Base-by-base conservation (phyloP, 2,113 vertebrate species). In the Falco punctatus region DNA sequence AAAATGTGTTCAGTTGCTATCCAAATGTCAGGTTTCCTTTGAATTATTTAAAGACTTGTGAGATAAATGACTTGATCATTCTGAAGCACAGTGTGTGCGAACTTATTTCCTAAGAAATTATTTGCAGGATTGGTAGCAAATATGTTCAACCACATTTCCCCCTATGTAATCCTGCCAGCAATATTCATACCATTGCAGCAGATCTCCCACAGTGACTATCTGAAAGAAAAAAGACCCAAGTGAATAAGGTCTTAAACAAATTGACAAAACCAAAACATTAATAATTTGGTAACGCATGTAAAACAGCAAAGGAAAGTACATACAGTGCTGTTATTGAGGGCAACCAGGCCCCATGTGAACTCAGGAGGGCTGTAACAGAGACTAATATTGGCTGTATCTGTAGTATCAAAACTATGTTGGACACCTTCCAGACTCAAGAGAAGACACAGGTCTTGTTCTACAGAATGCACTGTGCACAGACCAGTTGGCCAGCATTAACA, bases 21-120 rank as follows among this genome's bases (percentile, higher is more conserved):
- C 66, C 21, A 87, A 91, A 94, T 79, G 70, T 82, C 77, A 79
- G 21, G 20, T 75, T 95, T 89, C 48, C 78, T 89, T 38, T 90
- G 73, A 94, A 95, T 94, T 92, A 95, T 91, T 94, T 92, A 92
- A 95, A 86, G 59, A 89, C 61, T 57, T 64, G 11, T 49, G 52
- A 94, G 57, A 81, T 64, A 92, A 96, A 94, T 84, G 9, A 92
- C 72, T 89, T n/a, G 55, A 87, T 96, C 14, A 30, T 91, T 94
- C 61, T 74, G 49, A 95, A 84, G 42, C 61, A 54, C 52, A 44
- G n/a, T 57, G 52, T 72, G 40, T 92, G 22, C 1, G 10, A 94
- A 35, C 23, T 92, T 81, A 61, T 92, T 85, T 96, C 61, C 35
- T 79, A 61, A 71, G 65, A 92, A 92, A 85, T 89, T 92, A 79